Base-by-base conservation (phyloP, 2,113 vertebrate species). In the Glaucidium brasilianum region DNA sequence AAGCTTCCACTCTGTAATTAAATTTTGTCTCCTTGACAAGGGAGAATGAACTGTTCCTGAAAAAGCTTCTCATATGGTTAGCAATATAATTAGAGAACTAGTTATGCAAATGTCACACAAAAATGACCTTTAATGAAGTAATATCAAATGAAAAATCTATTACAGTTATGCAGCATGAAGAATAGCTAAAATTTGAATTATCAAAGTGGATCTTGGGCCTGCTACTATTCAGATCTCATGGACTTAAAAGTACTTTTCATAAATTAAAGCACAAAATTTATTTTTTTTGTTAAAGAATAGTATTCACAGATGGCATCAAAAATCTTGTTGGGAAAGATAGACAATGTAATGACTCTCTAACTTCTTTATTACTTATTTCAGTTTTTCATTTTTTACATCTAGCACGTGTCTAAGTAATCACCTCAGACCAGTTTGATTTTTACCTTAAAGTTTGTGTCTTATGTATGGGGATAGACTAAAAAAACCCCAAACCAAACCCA, bases 31-130 rank as follows among this genome's bases (percentile, higher is more conserved):
- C 50, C 71, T 92, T 79, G 91, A 78, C 64, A 95, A 95, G 67
- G 32, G 62, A 85, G 91, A 81, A 97, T 93, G 91, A 85, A 75
- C 80, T 94, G 78, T 95, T 97, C 91, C 90, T 90, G 84, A 59
- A 92, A 96, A 94, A 92, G 91, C 88, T 94, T 55, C 77, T 97
- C 89, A 75, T 86, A 73, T 62, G 82, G 69, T 86, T 92, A 90
- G 77, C 80, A 81, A 25, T 91, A 71, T 91, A 96, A 91, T 96
- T 96, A 95, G 82, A 90, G 84, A 88, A 73, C 78, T 73, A 88
- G 68, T 91, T 93, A 87, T 69, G 96, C 72, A 97, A 97, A 95
- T 97, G 89, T 85, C 79, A 88, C 74, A 93, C 59, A 78, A 60
- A 96, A 93, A 85, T 78, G 79, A 79, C 88, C 86, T 87, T 94